A percentile compares a stretch with the other conserved stretches of the same genome.
These are phyloP conservation scores for Copsychus sechellarum DNA, from an alignment of 2,113 vertebrate species.

Conservation along the genomic window DNA sequence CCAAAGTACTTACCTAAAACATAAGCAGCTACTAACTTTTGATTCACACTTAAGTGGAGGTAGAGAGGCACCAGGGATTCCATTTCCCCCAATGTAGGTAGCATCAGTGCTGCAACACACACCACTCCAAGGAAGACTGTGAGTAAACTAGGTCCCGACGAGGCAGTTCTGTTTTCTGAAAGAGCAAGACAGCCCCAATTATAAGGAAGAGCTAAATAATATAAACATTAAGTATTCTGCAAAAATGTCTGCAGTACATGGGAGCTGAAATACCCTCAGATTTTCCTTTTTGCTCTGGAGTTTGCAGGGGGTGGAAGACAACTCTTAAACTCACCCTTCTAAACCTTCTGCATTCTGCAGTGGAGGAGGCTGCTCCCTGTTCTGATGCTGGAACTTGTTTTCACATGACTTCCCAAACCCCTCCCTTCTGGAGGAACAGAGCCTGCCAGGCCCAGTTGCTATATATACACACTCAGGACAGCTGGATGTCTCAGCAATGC, in stretches of 20 bases:
- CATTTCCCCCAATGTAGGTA: slow-evolving; percentile 94
- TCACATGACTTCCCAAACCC: background rate
- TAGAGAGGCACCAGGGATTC: slow-evolving; percentile 98
- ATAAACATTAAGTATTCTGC: background rate
- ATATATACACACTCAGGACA: background rate
- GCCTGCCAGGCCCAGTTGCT: slow-evolving; percentile 10
- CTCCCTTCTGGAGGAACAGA: background rate
- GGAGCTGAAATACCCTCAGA: background rate
- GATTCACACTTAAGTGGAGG: slow-evolving; percentile 99
- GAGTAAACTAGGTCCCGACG: slow-evolving; percentile 93
- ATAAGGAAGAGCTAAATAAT: background rate
- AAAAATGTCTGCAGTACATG: background rate
- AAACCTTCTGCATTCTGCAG: background rate
- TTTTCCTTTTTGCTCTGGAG: background rate
- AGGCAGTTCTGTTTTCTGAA: slow-evolving; percentile 85
- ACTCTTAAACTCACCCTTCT: background rate
- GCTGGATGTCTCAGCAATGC: background rate
- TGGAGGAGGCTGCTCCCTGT: background rate
- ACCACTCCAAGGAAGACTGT: slow-evolving; percentile 93
- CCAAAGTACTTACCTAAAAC: slow-evolving; percentile 86
- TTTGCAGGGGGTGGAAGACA: background rate
- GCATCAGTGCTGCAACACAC: slow-evolving; percentile 94
- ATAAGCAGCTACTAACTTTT: slow-evolving; percentile 99
- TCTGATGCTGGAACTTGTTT: slow-evolving; percentile 28
- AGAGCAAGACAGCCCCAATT: background rate